phyloP scores from a whole-genome alignment of 2,113 vertebrate genomes.

The Ammospiza nelsoni region DNA sequence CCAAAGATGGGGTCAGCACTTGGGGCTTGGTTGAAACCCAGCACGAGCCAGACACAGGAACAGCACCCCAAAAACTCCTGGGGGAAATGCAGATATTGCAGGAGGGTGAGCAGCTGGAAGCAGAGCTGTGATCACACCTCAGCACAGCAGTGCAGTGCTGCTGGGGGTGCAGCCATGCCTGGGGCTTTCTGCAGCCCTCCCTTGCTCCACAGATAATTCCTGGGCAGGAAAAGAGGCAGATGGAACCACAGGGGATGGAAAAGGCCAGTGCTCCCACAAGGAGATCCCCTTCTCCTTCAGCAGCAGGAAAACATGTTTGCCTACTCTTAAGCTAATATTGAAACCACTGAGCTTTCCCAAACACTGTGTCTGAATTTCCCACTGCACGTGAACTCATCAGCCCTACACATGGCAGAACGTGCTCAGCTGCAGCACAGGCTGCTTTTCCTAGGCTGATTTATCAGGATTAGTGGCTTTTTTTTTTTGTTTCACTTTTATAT shows the following conservation, averaged over 20 bases:
- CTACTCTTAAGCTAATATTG: neutral
- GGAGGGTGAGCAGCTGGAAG: neutral
- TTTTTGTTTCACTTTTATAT: neutral
- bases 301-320: neutral
- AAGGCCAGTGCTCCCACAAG: neutral
- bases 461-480: neutral
- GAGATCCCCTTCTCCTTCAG: neutral
- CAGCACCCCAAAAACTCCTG: neutral
- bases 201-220: neutral
- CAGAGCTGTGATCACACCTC: neutral
- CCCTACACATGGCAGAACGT: neutral
- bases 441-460: neutral
- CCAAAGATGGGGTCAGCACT: neutral
- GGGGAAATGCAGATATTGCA: neutral
- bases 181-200: neutral
- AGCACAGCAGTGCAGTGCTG: accelerated
- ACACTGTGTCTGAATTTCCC: neutral
- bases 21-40: neutral
- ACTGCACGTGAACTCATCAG: neutral
- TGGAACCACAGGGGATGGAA: neutral
- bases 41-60: accelerated
- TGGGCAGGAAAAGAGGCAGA: neutral
- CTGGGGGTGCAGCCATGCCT: neutral
- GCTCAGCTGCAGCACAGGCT: neutral
- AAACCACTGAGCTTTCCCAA: neutral